Conservation (phyloP, 2,888 invertebrate species). For the Vesta saturnalis region DNA sequence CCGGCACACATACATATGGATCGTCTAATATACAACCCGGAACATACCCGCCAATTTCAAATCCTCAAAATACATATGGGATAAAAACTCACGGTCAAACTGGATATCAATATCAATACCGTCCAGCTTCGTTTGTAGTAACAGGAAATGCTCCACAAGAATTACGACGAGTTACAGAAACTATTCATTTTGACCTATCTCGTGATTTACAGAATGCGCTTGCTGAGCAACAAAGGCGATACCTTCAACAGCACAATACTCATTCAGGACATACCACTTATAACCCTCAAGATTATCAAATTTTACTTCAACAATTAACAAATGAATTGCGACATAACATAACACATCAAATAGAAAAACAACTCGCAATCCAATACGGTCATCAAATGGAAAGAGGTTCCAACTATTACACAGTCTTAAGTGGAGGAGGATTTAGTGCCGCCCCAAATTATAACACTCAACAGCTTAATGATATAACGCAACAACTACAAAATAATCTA, state of each 20-base stretch:
- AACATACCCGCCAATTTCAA: not conserved
- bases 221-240: constrained; percentile 28
- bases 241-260: constrained; percentile 39
- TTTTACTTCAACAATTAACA: constrained; percentile 50
- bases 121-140: constrained; percentile 22
- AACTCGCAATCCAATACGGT: constrained; percentile 43
- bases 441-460: constrained; percentile 46
- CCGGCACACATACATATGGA: not conserved
- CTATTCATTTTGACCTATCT: constrained; percentile 41
- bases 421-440: constrained; percentile 42
- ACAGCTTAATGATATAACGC: constrained; percentile 52
- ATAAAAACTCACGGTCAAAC: not conserved
- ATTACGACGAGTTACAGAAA: constrained; percentile 36
- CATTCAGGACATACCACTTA: not conserved
- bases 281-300: not conserved
- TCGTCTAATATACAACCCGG: not conserved
- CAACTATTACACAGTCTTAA: constrained; percentile 42
- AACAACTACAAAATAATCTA: constrained; percentile 55
- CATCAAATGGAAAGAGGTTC: constrained; percentile 44
- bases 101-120: constrained; percentile 17
- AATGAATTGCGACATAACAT: constrained; percentile 18
- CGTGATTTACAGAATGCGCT: constrained; percentile 53
- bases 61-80: not conserved
- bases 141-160: constrained; percentile 25
- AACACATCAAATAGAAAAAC: constrained; percentile 51